Evolutionary conservation across 2,797 vertebrate genomes (phyloP), one percentile per base, ranked within the genome.

Genomic region (Florisuga fusca): DNA sequence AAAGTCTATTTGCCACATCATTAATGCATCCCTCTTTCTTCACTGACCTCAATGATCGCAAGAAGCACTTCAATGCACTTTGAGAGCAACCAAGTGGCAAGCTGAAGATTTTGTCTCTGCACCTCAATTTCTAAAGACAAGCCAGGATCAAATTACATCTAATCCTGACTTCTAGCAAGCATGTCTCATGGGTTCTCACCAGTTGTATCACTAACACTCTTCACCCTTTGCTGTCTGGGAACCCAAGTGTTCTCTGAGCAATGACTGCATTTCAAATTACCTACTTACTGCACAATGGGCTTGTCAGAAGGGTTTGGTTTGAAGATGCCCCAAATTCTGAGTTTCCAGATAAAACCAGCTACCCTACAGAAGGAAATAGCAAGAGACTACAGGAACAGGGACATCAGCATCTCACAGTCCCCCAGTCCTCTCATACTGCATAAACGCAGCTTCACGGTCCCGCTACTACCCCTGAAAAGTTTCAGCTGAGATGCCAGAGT

Each of bases 171-270:
- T 78, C 18, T 7, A 46, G 46, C 15, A 83, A 74, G 18, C 54
- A 34, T 50, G 25, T 17, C 34, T 90, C 41, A 41, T 74, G 53
- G 5, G 15, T 38, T 79, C 43, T 43, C 12, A 31, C n/a, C 38
- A n/a, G 12, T 6, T 19, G 17, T 31, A 33, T 23, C 2, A 1
- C 16, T 31, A 38, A 59, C 5, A 25, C 12, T 36, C 27, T 17
- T 3, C 27, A 3, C 4, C 9, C 6, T 15, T 51, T 0, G 0
- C 29, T 53, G 7, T 10, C 38, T 57, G 21, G 43, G 62, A 74
- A 58, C 45, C 9, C 19, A 61, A 21, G 9, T 4, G 12, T 33
- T 64, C 23, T 55, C 72, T 22, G 10, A 75, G 66, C 9, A 50
- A 36, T 10, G 22, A 67, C 2, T 10, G 9, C 9, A 59, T 59